Percentiles rank a stretch among this genome's conserved stretches.
Conservation (phyloP, 2,113 vertebrate species). For the Beaufortia kweichowensis region DNA sequence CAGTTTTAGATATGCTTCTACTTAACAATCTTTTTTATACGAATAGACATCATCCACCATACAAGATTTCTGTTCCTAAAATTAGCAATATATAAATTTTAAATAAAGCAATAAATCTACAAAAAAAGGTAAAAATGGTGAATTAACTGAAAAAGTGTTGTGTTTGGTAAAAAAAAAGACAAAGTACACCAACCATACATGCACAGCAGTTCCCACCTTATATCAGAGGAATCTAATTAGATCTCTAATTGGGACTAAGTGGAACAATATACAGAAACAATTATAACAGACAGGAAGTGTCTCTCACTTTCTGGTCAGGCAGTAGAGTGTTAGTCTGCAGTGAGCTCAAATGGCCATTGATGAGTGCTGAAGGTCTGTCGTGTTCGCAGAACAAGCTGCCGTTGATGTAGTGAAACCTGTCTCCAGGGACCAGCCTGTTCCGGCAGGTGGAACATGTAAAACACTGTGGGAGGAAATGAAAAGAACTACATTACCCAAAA, state of each 20-base stretch:
- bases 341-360: slow-evolving; percentile 99
- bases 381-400: slow-evolving; percentile 99
- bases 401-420: slow-evolving; percentile 99
- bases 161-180: too few species aligned
- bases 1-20: slow-evolving; percentile 42
- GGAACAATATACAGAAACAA: slow-evolving; percentile 32
- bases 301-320: slow-evolving; percentile 98
- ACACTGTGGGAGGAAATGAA: slow-evolving; percentile 77
- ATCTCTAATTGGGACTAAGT: not conserved
- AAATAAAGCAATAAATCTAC: too few species aligned
- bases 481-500: slow-evolving; percentile 35
- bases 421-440: slow-evolving; percentile 97
- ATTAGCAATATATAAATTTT: slow-evolving; percentile 3
- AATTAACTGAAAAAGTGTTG: too few species aligned
- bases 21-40: slow-evolving; percentile 37
- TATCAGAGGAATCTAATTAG: not conserved
- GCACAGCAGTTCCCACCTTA: not conserved
- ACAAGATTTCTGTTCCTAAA: slow-evolving; percentile 1
- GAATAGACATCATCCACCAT: too few species aligned
- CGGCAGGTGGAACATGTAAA: slow-evolving; percentile 99
- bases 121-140: too few species aligned
- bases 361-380: slow-evolving; percentile 99
- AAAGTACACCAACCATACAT: too few species aligned
- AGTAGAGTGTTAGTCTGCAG: slow-evolving; percentile 99
- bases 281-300: slow-evolving; percentile 2